These are phyloP conservation scores for Sebastes flavidus DNA, from an alignment of 2,797 vertebrate genomes.

Conservation along the genomic window DNA sequence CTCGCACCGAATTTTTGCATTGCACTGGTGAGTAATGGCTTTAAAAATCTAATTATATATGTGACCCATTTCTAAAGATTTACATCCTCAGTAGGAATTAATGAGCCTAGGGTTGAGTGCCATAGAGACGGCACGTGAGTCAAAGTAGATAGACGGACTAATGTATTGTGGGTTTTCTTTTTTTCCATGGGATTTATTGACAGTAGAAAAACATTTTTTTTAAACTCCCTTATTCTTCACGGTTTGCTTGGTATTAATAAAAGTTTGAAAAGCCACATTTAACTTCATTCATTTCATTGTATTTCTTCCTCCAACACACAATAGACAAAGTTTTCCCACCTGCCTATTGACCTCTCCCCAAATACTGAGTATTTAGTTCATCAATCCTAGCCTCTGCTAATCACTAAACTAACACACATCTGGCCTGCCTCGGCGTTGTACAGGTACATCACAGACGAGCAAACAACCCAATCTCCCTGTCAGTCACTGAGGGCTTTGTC, in stretches of 20 bases:
- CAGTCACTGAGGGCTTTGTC: conserved; percentile 46
- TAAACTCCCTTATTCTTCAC: background rate
- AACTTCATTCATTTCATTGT: background rate
- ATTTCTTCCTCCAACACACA: background rate
- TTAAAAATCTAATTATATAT: background rate
- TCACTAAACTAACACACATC: conserved; percentile 55
- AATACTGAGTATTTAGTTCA: background rate
- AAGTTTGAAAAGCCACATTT: background rate
- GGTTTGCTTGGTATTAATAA: background rate
- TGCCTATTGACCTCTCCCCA: background rate
- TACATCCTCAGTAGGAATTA: background rate
- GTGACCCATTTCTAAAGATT: background rate
- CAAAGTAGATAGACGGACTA: background rate
- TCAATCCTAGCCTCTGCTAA: conserved; percentile 24
- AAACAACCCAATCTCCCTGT: conserved; percentile 43
- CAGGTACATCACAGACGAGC: conserved; percentile 28
- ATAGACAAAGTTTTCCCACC: conserved; percentile 8
- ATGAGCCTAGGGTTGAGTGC: background rate
- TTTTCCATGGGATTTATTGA: background rate
- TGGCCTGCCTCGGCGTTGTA: conserved; percentile 7
- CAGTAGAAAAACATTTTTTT: background rate
- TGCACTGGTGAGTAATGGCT: background rate
- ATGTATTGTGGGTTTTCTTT: background rate
- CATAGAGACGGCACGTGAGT: background rate
- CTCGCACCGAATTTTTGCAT: no score